These are phyloP conservation scores for Cantharis lateralis DNA, from an alignment of 2,888 invertebrate genomes.

Conservation along the genomic window DNA sequence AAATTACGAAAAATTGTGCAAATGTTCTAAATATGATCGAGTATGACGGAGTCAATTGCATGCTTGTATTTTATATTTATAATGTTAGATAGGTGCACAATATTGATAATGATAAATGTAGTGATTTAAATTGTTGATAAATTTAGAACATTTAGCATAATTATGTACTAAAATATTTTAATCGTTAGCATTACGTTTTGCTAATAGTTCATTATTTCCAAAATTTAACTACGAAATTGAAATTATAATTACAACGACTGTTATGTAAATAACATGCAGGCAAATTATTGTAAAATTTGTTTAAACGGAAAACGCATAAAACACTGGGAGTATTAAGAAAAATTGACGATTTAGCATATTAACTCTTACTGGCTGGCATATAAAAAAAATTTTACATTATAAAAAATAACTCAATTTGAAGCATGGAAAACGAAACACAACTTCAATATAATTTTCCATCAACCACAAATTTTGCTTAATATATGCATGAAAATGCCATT, in stretches of 20 bases:
- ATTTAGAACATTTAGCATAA: neutral
- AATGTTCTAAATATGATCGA: too few species aligned
- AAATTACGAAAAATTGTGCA: too few species aligned
- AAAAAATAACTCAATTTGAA: neutral
- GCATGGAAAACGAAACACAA: neutral
- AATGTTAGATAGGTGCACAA: neutral
- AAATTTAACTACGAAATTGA: neutral
- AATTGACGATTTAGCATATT: neutral
- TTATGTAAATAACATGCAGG: neutral
- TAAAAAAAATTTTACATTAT: neutral
- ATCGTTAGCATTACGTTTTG: neutral
- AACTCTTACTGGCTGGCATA: neutral
- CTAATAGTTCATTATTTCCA: neutral
- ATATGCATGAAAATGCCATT: conserved; percentile 37
- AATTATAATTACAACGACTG: neutral
- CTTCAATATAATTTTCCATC: conserved; percentile 9
- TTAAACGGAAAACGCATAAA: neutral
- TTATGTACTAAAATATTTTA: neutral
- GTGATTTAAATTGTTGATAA: neutral
- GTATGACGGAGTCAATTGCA: neutral
- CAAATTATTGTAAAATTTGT: neutral
- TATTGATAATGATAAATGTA: neutral
- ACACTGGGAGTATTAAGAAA: neutral
- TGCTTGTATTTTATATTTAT: neutral
- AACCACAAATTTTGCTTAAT: conserved; percentile 22